phyloP scores from a whole-genome alignment of 2,888 invertebrate genomes.

The Portevinia maculata region DNA sequence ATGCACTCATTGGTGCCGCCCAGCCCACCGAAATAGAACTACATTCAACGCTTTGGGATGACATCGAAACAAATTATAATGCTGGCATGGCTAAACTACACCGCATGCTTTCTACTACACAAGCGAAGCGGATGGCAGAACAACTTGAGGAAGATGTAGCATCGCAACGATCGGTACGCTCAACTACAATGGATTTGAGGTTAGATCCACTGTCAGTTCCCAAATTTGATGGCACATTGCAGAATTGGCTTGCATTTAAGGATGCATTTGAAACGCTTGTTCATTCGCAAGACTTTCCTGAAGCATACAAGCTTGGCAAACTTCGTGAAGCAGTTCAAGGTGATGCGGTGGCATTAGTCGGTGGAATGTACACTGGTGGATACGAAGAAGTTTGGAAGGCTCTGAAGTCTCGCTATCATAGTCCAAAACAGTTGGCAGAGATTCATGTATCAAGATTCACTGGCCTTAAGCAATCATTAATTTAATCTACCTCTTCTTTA shows the following conservation, averaged over 20 bases:
- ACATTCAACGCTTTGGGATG: constrained; percentile 41
- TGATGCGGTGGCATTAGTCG: constrained; percentile 37
- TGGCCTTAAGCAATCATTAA: constrained; percentile 7
- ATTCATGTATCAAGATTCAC: constrained; percentile 52
- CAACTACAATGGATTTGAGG: constrained; percentile 17
- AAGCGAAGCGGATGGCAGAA: not conserved
- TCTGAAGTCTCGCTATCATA: constrained; percentile 42
- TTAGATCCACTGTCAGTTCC: too few relatives aligned
- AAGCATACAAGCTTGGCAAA: constrained; percentile 50
- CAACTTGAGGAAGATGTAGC: constrained; percentile 2
- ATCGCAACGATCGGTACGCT: constrained; percentile 11
- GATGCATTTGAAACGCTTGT: constrained; percentile 47
- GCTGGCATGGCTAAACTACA: constrained; percentile 22
- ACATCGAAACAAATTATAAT: constrained; percentile 17
- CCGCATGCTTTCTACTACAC: constrained; percentile 6
- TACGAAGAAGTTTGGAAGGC: constrained; percentile 47
- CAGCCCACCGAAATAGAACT: constrained; percentile 9
- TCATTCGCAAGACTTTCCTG: constrained; percentile 32
- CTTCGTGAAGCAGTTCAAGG: constrained; percentile 48
- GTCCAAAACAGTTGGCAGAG: constrained; percentile 42
- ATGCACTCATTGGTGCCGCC: constrained; percentile 13
- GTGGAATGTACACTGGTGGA: constrained; percentile 31
- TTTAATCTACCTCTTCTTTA: constrained; percentile 25
- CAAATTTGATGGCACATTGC: too few relatives aligned
- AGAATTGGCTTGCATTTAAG: constrained; percentile 22